Conservation (phyloP, 2,888 invertebrate genomes). For the Ormyrus thymus region DNA sequence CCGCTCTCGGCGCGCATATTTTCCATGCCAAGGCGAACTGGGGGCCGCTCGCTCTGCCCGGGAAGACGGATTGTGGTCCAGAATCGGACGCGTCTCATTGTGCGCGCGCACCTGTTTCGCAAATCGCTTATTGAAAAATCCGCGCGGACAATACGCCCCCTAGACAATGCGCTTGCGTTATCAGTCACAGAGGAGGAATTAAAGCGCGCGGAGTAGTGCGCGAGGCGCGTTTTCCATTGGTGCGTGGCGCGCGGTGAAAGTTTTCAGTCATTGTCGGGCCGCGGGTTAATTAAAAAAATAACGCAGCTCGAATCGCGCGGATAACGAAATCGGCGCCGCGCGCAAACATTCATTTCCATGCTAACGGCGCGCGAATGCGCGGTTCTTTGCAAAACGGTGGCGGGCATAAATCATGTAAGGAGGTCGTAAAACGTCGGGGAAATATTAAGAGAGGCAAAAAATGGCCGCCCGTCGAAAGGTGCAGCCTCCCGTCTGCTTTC, state of each 20-base stretch:
- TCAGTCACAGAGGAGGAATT: constrained; percentile 27
- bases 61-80: constrained; percentile 70
- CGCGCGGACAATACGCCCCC: not conserved
- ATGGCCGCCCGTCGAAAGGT: too few species aligned
- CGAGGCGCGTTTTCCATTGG: constrained; percentile 9
- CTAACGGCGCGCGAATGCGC: constrained; percentile 7
- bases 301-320: not conserved
- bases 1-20: constrained; percentile 60
- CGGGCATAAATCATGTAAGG: constrained; percentile 53
- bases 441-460: constrained; percentile 49
- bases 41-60: constrained; percentile 56
- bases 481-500: too few species aligned
- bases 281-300: constrained; percentile 28
- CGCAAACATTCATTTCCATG: constrained; percentile 40
- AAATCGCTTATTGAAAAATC: constrained; percentile 59
- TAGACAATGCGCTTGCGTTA: constrained; percentile 34
- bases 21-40: constrained; percentile 72
- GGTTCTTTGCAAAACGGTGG: constrained; percentile 52
- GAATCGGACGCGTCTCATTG: constrained; percentile 69
- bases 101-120: constrained; percentile 70
- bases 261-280: constrained; percentile 18
- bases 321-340: constrained; percentile 18
- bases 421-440: constrained; percentile 52
- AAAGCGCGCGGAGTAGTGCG: constrained; percentile 43
- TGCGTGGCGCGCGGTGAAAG: constrained; percentile 16